Base-by-base conservation (phyloP, 2,113 vertebrate species). In the Malurus melanocephalus region DNA sequence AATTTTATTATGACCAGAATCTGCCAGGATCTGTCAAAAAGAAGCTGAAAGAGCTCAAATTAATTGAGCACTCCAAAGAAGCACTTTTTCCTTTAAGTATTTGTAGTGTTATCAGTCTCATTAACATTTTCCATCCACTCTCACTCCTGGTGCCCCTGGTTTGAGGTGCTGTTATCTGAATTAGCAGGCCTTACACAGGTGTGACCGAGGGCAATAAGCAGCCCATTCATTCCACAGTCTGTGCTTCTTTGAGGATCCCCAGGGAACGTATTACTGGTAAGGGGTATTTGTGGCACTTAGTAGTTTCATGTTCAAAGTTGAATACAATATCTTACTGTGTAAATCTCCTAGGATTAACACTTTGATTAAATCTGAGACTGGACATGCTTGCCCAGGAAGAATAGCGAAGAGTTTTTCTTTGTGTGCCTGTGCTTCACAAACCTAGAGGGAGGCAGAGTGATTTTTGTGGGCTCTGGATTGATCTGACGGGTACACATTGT, bases 301-400 rank as follows among this genome's bases (percentile, higher is more conserved):
- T 84, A 91, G 88, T 91, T 95, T 95, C 87, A 64, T 78, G 87
- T 93, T 95, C 89, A 96, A 96, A 88, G 83, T 77, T 40, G 88
- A 95, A 89, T 93, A 94, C 95, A 95, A 82, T 93, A 96, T 96
- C 92, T 90, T 82, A 93, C 82, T 95, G 91, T 95, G 94, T 93
- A 96, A 96, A 92, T 95, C 90, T 94, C 87, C 59, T 45, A 93
- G 95, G 94, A 94, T 96, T 96, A 96, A 92, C 91, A 94, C 93
- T 92, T 89, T 75, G 93, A 94, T 95, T 96, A 94, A 95, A 94
- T 93, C 71, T 91, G 79, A 95, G 82, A 59, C 90, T 91, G 75
- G 87, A 88, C 68, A 62, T 65, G 40, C 82, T 91, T 88, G 76
- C 20, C 64, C 2, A 3, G 56, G 62, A 91, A 92, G 73, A 95